Conservation (phyloP, 35 echinoderm and acorn worm species). For the Ophioderma brevispina region DNA sequence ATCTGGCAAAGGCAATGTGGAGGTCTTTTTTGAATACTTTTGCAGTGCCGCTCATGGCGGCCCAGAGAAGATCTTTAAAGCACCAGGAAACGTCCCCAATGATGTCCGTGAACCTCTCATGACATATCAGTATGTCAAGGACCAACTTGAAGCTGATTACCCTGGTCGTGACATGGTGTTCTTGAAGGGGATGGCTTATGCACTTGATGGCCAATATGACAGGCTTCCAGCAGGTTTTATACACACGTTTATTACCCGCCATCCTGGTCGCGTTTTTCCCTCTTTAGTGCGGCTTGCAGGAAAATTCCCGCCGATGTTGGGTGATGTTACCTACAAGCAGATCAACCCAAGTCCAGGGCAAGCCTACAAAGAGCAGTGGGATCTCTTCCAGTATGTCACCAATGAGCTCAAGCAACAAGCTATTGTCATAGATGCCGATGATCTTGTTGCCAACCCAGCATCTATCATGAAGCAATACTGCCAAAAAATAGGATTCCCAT, state of each 20-base stretch:
- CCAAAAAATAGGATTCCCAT: not conserved
- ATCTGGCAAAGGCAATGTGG: not conserved
- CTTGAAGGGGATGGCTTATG: not conserved
- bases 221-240: not conserved
- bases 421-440: not conserved
- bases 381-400: not conserved
- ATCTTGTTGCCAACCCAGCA: not conserved
- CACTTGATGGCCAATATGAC: not conserved
- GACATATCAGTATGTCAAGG: not conserved
- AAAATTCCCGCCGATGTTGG: not conserved
- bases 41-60: not conserved
- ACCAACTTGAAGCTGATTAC: not conserved
- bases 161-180: not conserved
- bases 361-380: not conserved
- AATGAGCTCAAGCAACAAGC: not conserved
- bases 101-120: not conserved
- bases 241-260: not conserved
- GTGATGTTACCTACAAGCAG: too few relatives aligned
- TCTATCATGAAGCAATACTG: not conserved
- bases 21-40: not conserved
- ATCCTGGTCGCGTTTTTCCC: not conserved
- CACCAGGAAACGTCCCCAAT: not conserved
- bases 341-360: not conserved
- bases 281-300: not conserved
- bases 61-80: not conserved